A percentile compares a stretch with the other conserved stretches of the same genome.
Evolutionary conservation across 2,797 vertebrate species (phyloP).

Genomic region (Neostethus bicornis): DNA sequence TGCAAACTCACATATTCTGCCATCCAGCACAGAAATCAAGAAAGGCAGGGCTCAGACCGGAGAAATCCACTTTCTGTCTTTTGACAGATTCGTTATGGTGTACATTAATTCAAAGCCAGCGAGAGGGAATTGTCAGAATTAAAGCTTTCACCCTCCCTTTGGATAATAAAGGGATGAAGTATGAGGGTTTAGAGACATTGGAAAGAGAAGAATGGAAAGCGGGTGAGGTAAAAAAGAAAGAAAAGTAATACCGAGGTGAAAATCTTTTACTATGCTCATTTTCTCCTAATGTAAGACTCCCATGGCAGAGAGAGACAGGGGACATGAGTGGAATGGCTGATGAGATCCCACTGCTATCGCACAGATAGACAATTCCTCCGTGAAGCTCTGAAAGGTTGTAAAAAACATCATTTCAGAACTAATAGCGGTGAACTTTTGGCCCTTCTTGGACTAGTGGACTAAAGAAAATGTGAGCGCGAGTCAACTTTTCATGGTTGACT

Average conservation of each 20-base stretch:
- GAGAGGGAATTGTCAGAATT: conserved; percentile 47
- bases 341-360: conserved; percentile 42
- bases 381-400: conserved; percentile 46
- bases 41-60: conserved; percentile 37
- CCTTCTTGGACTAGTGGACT: conserved; percentile 43
- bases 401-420: conserved; percentile 63
- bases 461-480: conserved; percentile 20
- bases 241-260: conserved; percentile 75
- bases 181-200: conserved; percentile 27
- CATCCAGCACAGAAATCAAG: conserved; percentile 41
- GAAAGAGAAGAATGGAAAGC: conserved; percentile 35
- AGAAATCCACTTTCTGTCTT: conserved; percentile 51
- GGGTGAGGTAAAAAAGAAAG: conserved; percentile 39
- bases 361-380: conserved; percentile 35
- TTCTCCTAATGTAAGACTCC: conserved; percentile 80
- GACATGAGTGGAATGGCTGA: conserved; percentile 73
- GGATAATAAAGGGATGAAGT: conserved; percentile 55
- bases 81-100: conserved; percentile 39
- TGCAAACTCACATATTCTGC: conserved; percentile 40
- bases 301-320: conserved; percentile 35
- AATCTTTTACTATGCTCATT: conserved; percentile 82
- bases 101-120: conserved; percentile 69
- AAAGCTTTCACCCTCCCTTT: conserved; percentile 20
- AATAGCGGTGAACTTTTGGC: conserved; percentile 66
- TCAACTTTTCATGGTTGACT: conserved; percentile 21